Evolutionary conservation across 2,888 invertebrate species (phyloP).

Genomic region (Cybosia mesomella): DNA sequence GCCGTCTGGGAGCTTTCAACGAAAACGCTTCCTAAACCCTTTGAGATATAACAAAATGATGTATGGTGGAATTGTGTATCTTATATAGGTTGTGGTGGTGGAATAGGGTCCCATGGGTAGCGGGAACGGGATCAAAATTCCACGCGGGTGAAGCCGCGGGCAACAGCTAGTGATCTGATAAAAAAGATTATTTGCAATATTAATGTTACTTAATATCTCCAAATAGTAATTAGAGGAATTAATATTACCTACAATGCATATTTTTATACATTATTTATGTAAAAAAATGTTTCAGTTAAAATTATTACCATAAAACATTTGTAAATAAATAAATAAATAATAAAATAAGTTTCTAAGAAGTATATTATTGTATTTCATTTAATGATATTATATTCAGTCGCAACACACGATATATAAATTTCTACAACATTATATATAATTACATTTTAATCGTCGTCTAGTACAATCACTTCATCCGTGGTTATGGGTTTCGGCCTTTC

Average conservation of each 20-base stretch:
- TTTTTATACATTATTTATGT: constrained; percentile 8
- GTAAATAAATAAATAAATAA: constrained; percentile 50
- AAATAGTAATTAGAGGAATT: constrained; percentile 5
- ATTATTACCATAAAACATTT: constrained; percentile 27
- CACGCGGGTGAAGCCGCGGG: too few relatives aligned
- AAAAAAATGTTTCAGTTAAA: constrained; percentile 16
- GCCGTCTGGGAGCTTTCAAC: too few relatives aligned
- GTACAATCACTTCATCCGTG: constrained; percentile 78
- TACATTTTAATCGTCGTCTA: constrained; percentile 76
- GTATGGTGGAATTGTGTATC: too few relatives aligned
- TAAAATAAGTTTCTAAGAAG: constrained; percentile 55
- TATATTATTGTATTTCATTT: constrained; percentile 44
- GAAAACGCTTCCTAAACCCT: too few relatives aligned
- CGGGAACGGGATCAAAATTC: too few relatives aligned
- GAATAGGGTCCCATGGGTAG: too few relatives aligned
- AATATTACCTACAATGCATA: constrained; percentile 9
- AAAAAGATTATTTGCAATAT: neutral
- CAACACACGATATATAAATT: constrained; percentile 18
- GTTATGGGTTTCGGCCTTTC: constrained; percentile 71
- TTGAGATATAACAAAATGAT: too few relatives aligned
- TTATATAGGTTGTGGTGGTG: too few relatives aligned
- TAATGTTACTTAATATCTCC: neutral
- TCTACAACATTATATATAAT: constrained; percentile 11
- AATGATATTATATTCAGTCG: constrained; percentile 35
- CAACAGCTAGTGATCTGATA: too few relatives aligned